Base-by-base conservation (phyloP, 2,113 vertebrate genomes). In the Strix uralensis region DNA sequence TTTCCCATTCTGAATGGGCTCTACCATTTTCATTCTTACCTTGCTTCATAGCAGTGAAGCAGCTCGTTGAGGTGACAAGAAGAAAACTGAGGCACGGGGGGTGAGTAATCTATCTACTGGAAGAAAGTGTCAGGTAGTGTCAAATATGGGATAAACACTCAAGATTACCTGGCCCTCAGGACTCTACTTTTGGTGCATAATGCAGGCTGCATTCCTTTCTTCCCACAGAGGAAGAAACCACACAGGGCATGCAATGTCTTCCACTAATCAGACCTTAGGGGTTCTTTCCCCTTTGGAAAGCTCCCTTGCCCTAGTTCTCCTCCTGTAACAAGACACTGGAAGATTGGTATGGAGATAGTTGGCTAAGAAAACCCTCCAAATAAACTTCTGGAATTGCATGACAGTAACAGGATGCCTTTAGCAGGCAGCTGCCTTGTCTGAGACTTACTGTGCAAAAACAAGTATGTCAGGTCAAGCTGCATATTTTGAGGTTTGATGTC, bases 401-500 rank as follows among this genome's bases (percentile, higher is more conserved):
- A 81, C 70, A 69, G 72, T 87, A 96, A 92, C 46, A 85, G 59
- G 80, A 67, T 72, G 86, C 94, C 81, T 93, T 87, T 30, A 93
- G 83, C 94, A 93, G 92, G 80, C 88, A 91, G 90, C 94, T 94
- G 96, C 81, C 83, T 94, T 91, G 57, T 90, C 81, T 75, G 79
- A 74, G 57, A 27, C 18, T 51, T 44, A 51, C 46, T 81, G 70
- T 94, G 81, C 88, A 81, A 77, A 96, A 97, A 94, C 95, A 91
- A 94, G 95, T 89, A 94, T 89, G 88, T 95, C 94, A 92, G 95
- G 96, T 96, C 94, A 96, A 94, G 81, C 92, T 92, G 91, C 95
- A 89, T 97, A 75, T 72, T 97, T 96, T 92, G 94, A 94, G 96
- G 96, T 92, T 96, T 95, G 74, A 92, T 92, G 92, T 96, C 83